Evolutionary conservation across 1,140 invertebrate genomes (phyloP), one percentile per base, ranked within the genome.

Genomic region (Drosophila equinoxialis): DNA sequence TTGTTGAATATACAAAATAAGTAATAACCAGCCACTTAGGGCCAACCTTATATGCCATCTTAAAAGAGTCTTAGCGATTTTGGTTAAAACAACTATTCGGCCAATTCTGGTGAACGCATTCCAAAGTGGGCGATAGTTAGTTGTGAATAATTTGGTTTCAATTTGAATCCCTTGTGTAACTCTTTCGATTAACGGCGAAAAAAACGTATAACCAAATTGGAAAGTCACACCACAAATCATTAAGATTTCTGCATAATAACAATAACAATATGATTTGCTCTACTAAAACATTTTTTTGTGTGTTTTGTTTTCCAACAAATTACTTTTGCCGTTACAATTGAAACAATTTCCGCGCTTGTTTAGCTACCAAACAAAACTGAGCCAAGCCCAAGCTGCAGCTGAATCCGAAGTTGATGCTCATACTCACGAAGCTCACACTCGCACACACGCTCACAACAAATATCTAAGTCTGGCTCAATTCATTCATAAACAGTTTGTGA

Each of bases 261-360:
- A 41, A 39, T 35, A 14, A 60, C 45, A 76, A 77, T 77, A 54
- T 63, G 74, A 45, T 61, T 65, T 82, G 79, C 63, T 86, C 75
- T 71, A 86, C 54, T 85, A 68, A 85, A 67, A 79, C 68, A 72
- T 57, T 72, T 64, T 59, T 30, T 30, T 30, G 6, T 30, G 30
- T 6, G 30, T 30, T 30, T 69, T 55, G 71, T 74, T 71, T 30
- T 30, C 6, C 61, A 51, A 65, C 65, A 77, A 66, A 78, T 81
- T 81, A 71, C 57, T 45, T 64, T 74, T 67, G 79, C 78, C 71
- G 79, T 87, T 82, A 79, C 57, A 48, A 75, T 74, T 61, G 70
- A 83, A 86, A 86, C 68, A 86, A 86, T 86, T 89, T 83, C 83
- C 84, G 84, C 68, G 69, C 83, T 71, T 61, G 73, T 69, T 75